Evolutionary conservation across 2,113 vertebrate species (phyloP).

Genomic region (Ahaetulla prasina): DNA sequence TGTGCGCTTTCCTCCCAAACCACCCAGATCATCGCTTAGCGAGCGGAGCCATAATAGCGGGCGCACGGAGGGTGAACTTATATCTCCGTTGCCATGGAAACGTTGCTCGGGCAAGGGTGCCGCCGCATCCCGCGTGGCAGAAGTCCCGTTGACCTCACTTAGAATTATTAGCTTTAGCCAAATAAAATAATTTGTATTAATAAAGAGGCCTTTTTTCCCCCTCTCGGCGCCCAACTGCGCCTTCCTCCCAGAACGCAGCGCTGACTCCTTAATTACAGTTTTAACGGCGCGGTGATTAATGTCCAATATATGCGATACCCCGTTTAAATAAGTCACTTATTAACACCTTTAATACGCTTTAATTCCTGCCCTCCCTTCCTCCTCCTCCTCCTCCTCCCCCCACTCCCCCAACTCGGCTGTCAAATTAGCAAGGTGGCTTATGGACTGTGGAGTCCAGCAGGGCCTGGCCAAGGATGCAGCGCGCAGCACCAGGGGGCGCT

Average conservation of each 20-base stretch:
- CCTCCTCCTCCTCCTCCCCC: background rate
- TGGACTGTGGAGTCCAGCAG: background rate
- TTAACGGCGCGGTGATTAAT: slow-evolving; percentile 67
- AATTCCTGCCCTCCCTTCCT: slow-evolving; percentile 32
- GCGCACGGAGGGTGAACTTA: slow-evolving; percentile 39
- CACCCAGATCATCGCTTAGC: slow-evolving; percentile 29
- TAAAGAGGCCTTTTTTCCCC: slow-evolving; percentile 63
- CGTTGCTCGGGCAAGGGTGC: slow-evolving; percentile 52
- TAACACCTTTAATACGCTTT: slow-evolving; percentile 62
- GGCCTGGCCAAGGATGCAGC: rapidly evolving
- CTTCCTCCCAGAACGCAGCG: slow-evolving; percentile 60
- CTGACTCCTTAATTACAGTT: slow-evolving; percentile 66
- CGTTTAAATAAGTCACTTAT: slow-evolving; percentile 63
- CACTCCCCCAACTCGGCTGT: background rate
- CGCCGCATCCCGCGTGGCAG: slow-evolving; percentile 30
- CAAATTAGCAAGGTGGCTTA: background rate
- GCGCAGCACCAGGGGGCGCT: slow-evolving; percentile 66
- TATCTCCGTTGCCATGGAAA: slow-evolving; percentile 70
- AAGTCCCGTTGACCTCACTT: slow-evolving; percentile 71
- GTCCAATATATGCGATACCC: slow-evolving; percentile 65
- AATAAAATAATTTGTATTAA: slow-evolving; percentile 81
- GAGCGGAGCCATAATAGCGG: slow-evolving; percentile 34
- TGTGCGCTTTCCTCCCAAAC: slow-evolving; percentile 10
- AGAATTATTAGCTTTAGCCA: slow-evolving; percentile 79
- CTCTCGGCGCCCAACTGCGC: slow-evolving; percentile 57